Percentiles rank a stretch among this genome's conserved stretches.
Conservation (phyloP, 2,888 invertebrate genomes). For the Pocota personata region DNA sequence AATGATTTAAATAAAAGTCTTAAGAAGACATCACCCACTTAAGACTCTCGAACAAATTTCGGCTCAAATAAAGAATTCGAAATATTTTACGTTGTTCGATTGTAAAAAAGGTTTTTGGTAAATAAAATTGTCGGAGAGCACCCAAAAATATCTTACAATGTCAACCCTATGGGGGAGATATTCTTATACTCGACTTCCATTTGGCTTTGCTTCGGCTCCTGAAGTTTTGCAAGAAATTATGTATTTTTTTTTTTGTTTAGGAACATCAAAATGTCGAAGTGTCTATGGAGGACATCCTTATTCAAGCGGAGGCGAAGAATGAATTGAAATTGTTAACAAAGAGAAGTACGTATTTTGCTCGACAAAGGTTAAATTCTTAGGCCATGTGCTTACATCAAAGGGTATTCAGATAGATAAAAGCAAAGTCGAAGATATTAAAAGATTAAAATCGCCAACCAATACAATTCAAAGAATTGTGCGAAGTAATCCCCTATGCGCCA, state of each 20-base stretch:
- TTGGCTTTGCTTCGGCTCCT: slow-evolving; percentile 14
- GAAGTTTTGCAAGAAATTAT: not conserved
- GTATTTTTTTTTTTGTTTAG: not conserved
- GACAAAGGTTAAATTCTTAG: not conserved
- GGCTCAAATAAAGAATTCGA: not conserved
- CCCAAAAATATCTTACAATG: slow-evolving; percentile 1
- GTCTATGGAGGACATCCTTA: slow-evolving; percentile 11
- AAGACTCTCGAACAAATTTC: slow-evolving; percentile 17
- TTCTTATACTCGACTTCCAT: slow-evolving; percentile 8
- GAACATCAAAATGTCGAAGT: not conserved
- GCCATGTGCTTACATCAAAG: not conserved
- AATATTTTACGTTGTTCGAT: slow-evolving; percentile 9
- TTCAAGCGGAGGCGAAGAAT: not conserved
- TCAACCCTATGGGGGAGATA: slow-evolving; percentile 10
- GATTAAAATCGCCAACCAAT: not conserved
- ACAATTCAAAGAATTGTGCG: not conserved
- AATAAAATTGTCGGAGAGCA: not conserved
- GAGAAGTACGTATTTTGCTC: not conserved
- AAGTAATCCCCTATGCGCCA: not conserved
- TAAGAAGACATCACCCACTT: slow-evolving; percentile 1
- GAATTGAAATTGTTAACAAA: not conserved
- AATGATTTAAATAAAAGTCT: slow-evolving; percentile 21
- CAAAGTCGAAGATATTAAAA: not conserved
- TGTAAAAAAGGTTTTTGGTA: slow-evolving; percentile 15
- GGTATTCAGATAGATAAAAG: not conserved